These are phyloP conservation scores for Scopus umbretta DNA, from an alignment of 2,113 vertebrate genomes.

Conservation along the genomic window DNA sequence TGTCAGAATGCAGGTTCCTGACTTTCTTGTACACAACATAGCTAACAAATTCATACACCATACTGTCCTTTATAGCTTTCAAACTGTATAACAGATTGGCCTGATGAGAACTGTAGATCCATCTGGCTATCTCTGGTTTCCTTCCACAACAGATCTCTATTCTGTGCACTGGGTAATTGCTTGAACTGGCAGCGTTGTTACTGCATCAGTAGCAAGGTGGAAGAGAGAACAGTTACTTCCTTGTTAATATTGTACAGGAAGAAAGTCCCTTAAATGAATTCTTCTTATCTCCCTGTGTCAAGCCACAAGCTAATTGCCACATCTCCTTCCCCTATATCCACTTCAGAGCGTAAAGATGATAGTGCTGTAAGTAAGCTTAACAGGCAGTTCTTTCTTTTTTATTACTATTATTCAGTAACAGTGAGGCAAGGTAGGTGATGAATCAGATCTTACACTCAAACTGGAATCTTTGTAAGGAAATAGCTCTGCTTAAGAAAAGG, in stretches of 20 bases:
- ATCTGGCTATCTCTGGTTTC: neutral
- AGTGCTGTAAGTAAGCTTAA: neutral
- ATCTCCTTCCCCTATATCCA: neutral
- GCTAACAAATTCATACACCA: neutral
- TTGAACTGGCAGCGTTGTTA: neutral
- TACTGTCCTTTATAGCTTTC: neutral
- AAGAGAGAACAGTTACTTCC: neutral
- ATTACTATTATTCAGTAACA: neutral
- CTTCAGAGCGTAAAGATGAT: neutral
- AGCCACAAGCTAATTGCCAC: neutral
- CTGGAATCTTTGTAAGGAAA: neutral
- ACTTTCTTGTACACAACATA: neutral
- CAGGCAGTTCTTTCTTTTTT: neutral
- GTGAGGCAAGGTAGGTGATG: neutral
- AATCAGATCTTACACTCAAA: neutral
- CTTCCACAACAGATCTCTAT: neutral
- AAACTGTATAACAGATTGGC: neutral
- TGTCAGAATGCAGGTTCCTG: neutral
- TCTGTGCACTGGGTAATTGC: neutral
- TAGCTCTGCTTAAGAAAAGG: neutral
- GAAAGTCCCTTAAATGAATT: neutral
- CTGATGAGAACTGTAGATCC: neutral
- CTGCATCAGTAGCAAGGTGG: neutral
- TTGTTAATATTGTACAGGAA: neutral
- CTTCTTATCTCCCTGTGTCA: neutral